Evolutionary conservation across 2,113 vertebrate genomes (phyloP), one percentile per base, ranked within the genome.

Genomic region (Hemiscyllium ocellatum): DNA sequence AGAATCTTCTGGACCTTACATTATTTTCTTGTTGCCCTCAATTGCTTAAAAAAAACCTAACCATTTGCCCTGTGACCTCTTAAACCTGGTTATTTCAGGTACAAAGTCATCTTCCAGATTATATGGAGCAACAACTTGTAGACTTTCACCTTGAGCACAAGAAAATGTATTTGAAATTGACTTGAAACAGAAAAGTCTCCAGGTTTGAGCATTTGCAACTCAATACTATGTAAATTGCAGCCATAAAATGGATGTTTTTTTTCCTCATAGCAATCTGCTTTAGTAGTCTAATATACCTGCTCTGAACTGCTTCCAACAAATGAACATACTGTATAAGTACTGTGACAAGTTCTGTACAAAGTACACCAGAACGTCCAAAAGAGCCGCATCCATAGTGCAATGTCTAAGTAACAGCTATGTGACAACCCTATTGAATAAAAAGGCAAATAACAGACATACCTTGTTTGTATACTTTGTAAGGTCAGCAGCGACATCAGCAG

Each of bases 401-500:
- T 90, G n/a, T 65, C 87, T 91, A 33, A 10, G 61, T 33, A 93
- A 66, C 66, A 61, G 66, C 61, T 66, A 93, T 76, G 42, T 50
- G 29, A 37, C 29, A 96, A 83, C 15, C 20, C 52, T 50, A 95
- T 42, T 37, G 50, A 96, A 5, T 95, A 85, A 70, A 61, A 61
- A 37, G 7, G 83, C 20, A 33, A 96, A 72, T 52, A 95, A 96
- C 33, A 93, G 87, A 97, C 98, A 97, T 97, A 99, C 99, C 97
- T 99, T 99, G 97, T 98, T 99, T 85, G 99, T 99, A 69, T 99
- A 99, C 97, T 99, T 99, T 97, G 99, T 98, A 47, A 99, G 99
- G 96, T 99, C 99, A 80, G 99, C 98, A 95, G 99, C 99, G 29
- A 99, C 98, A 42, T 99, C 99, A 0, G 99, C 99, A 0, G 99